These are phyloP conservation scores for Manis javanica DNA, from an alignment of 2,797 vertebrate species.

Conservation along the genomic window DNA sequence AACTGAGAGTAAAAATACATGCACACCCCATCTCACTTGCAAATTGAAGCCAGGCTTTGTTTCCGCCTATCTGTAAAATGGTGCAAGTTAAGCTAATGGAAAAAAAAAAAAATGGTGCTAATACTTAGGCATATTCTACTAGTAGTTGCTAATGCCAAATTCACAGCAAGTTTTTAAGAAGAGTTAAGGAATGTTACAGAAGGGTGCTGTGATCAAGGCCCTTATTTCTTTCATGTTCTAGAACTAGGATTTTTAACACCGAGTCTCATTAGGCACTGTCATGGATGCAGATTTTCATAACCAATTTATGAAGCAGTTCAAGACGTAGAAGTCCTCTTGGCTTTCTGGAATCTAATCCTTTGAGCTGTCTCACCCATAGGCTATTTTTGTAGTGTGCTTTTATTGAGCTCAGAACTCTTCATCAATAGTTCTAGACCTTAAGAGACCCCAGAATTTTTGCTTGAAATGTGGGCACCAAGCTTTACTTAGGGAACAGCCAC, in stretches of 20 bases:
- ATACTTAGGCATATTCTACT: slow-evolving; percentile 52
- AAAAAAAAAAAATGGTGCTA: background rate
- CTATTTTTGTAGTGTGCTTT: background rate
- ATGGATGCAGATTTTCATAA: slow-evolving; percentile 74
- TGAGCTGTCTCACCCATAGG: slow-evolving; percentile 54
- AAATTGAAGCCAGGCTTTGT: slow-evolving; percentile 71
- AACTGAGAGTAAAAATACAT: slow-evolving; percentile 52
- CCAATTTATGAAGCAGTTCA: slow-evolving; percentile 73
- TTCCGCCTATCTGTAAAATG: slow-evolving; percentile 41
- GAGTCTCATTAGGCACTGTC: slow-evolving; percentile 41
- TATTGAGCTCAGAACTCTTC: slow-evolving; percentile 26
- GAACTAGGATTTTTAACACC: slow-evolving; percentile 55
- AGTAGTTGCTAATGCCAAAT: slow-evolving; percentile 49
- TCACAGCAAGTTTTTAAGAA: slow-evolving; percentile 60
- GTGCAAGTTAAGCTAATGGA: slow-evolving; percentile 57
- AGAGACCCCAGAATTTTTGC: slow-evolving; percentile 53
- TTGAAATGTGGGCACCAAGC: slow-evolving; percentile 14
- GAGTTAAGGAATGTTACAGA: slow-evolving; percentile 2
- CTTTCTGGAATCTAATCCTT: slow-evolving; percentile 75
- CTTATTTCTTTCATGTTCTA: background rate
- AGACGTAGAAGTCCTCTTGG: slow-evolving; percentile 71
- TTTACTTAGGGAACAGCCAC: background rate
- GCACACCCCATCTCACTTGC: slow-evolving; percentile 27
- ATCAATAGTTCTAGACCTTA: background rate
- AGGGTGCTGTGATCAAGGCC: slow-evolving; percentile 14